phyloP scores from a whole-genome alignment of 2,888 invertebrate genomes.

The Parelbella ahira region DNA sequence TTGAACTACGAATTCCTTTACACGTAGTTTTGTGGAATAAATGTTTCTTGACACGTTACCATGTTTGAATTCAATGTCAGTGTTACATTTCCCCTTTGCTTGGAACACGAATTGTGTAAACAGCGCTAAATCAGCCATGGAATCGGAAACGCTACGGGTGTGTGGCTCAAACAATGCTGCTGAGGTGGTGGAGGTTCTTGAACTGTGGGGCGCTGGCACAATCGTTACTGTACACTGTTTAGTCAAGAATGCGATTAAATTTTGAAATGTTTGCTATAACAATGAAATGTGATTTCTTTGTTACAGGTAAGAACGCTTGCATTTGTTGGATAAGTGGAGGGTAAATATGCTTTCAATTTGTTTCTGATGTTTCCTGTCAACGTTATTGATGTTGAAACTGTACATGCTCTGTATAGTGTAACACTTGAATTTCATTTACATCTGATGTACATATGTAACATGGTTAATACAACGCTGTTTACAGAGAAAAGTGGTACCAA shows the following conservation, averaged over 20 bases:
- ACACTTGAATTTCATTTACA: too few relatives aligned
- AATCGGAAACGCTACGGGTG: slow-evolving; percentile 33
- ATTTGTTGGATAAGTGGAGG: slow-evolving; percentile 6
- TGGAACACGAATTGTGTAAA: slow-evolving; percentile 43
- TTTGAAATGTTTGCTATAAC: slow-evolving; percentile 24
- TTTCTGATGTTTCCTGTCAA: too few relatives aligned
- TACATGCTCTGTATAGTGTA: too few relatives aligned
- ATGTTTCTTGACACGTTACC: slow-evolving; percentile 31
- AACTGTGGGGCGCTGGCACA: slow-evolving; percentile 30
- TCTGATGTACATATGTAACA: too few relatives aligned
- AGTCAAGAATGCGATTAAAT: slow-evolving; percentile 23
- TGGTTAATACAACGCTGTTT: too few relatives aligned
- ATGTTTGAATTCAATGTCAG: slow-evolving; percentile 38
- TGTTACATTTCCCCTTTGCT: slow-evolving; percentile 42
- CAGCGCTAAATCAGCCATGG: slow-evolving; percentile 42
- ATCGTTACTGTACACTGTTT: slow-evolving; percentile 23
- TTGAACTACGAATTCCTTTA: slow-evolving; percentile 52
- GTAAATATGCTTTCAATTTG: slow-evolving; percentile 13
- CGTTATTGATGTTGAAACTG: too few relatives aligned
- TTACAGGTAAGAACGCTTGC: slow-evolving; percentile 35
- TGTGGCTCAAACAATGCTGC: slow-evolving; percentile 30
- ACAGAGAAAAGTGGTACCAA: too few relatives aligned
- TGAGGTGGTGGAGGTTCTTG: slow-evolving; percentile 32
- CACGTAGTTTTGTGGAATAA: slow-evolving; percentile 43
- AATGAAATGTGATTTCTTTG: slow-evolving; percentile 31